Percentiles rank a stretch among this genome's conserved stretches.
Evolutionary conservation across 2,888 invertebrate genomes (phyloP).

Genomic region (Agrilus cyanescens): DNA sequence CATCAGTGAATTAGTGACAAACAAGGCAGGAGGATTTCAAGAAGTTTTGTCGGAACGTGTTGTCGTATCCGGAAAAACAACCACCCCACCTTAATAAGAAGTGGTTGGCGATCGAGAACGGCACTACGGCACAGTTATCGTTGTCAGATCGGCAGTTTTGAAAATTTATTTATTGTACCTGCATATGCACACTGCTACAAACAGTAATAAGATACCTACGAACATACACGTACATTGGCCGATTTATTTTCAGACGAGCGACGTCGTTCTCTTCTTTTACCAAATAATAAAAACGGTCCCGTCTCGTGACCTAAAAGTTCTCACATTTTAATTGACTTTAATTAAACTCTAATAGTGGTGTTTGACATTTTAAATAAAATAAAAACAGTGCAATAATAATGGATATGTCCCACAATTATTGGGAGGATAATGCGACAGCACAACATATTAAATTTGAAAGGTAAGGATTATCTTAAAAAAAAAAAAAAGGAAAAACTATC

Average conservation of each 20-base stretch:
- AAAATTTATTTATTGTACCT: neutral
- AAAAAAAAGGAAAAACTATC: constrained; percentile 2
- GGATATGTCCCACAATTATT: constrained; percentile 39
- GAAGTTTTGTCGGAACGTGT: constrained; percentile 2
- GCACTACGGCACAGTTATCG: too few species aligned
- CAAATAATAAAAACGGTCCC: neutral
- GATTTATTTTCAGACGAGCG: constrained; percentile 4
- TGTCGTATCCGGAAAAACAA: too few species aligned
- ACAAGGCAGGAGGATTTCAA: constrained; percentile 12
- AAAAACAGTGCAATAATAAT: constrained; percentile 14
- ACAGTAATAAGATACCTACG: constrained; percentile 2
- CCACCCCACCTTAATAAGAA: too few species aligned
- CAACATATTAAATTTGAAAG: constrained; percentile 43
- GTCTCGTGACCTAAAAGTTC: neutral
- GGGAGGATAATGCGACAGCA: constrained; percentile 41
- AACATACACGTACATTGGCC: constrained; percentile 6
- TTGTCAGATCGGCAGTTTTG: too few species aligned
- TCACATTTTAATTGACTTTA: neutral
- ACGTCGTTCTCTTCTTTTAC: constrained; percentile 1
- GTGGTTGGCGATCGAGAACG: too few species aligned
- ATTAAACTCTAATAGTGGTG: neutral
- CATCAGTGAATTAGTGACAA: constrained; percentile 23
- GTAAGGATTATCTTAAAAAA: constrained; percentile 26
- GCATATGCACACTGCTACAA: too few species aligned
- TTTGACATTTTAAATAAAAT: neutral